A percentile compares a stretch with the other conserved stretches of the same genome.
These are phyloP conservation scores for Taenioides sp. DNA, from an alignment of 2,797 vertebrate species.

Conservation along the genomic window DNA sequence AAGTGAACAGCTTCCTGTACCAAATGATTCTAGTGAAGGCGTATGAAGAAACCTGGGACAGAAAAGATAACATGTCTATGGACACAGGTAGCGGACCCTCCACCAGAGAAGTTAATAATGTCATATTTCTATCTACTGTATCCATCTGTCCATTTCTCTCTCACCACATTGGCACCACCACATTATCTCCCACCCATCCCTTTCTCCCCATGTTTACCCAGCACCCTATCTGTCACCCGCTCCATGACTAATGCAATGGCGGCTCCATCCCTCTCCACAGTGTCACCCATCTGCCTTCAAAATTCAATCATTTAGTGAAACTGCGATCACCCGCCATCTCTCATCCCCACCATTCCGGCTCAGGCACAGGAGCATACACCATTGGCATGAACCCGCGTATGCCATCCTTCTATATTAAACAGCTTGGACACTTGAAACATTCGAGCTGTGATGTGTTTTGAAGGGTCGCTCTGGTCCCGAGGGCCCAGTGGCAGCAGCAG, in stretches of 20 bases:
- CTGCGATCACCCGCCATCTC: conserved; percentile 50
- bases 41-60: too few relatives aligned
- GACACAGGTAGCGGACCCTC: too few relatives aligned
- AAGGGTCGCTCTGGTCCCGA: conserved; percentile 55
- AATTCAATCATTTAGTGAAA: conserved; percentile 73
- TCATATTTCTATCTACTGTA: conserved; percentile 7
- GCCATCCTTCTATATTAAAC: conserved; percentile 56
- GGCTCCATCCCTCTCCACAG: conserved; percentile 54
- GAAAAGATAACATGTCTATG: too few relatives aligned
- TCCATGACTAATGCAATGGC: conserved; percentile 60
- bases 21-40: too few relatives aligned
- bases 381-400: conserved; percentile 43
- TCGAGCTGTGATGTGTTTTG: conserved; percentile 64
- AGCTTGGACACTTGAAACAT: conserved; percentile 62
- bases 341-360: conserved; percentile 49
- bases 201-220: conserved; percentile 46
- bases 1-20: too few relatives aligned
- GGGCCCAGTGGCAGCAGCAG: conserved; percentile 34
- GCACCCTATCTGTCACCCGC: conserved; percentile 46
- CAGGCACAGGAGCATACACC: conserved; percentile 43
- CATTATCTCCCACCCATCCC: conserved; percentile 19
- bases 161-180: not conserved
- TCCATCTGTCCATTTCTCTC: not conserved
- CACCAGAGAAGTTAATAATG: not conserved
- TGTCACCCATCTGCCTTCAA: conserved; percentile 65